These are phyloP conservation scores for Ephestia elutella DNA, from an alignment of 1,140 invertebrate species.

Conservation along the genomic window DNA sequence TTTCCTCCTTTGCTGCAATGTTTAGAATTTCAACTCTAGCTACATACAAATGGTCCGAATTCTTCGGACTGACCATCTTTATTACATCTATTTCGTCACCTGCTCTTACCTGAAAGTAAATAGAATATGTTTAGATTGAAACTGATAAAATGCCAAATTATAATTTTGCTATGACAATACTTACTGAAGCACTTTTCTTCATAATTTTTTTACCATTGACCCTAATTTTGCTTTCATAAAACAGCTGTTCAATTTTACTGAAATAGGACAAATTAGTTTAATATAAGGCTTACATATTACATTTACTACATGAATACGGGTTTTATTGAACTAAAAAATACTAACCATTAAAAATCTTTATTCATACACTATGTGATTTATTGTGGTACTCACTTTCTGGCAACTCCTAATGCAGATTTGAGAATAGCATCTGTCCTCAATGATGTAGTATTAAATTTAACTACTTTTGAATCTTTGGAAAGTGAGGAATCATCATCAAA, in stretches of 20 bases:
- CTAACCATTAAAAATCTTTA: too few species aligned
- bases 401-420: conserved; percentile 79
- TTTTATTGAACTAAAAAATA: not conserved
- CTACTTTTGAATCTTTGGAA: conserved; percentile 74
- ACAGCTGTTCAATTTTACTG: conserved; percentile 79
- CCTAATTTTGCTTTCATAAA: conserved; percentile 80
- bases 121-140: too few species aligned
- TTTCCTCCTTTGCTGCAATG: conserved; percentile 57
- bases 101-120: conserved; percentile 57
- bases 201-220: conserved; percentile 79
- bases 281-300: not conserved
- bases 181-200: conserved; percentile 78
- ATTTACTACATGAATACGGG: too few species aligned
- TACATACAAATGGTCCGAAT: conserved; percentile 77
- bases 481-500: conserved; percentile 46
- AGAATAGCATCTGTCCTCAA: conserved; percentile 79
- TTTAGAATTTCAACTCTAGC: conserved; percentile 76
- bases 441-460: conserved; percentile 76
- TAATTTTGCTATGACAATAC: conserved; percentile 18
- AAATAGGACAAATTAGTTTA: conserved; percentile 23
- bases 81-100: conserved; percentile 82
- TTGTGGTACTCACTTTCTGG: conserved; percentile 77
- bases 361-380: too few species aligned
- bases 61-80: conserved; percentile 74
- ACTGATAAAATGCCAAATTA: too few species aligned